Base-by-base conservation (phyloP, 2,797 vertebrate genomes). In the Salarias fasciatus region DNA sequence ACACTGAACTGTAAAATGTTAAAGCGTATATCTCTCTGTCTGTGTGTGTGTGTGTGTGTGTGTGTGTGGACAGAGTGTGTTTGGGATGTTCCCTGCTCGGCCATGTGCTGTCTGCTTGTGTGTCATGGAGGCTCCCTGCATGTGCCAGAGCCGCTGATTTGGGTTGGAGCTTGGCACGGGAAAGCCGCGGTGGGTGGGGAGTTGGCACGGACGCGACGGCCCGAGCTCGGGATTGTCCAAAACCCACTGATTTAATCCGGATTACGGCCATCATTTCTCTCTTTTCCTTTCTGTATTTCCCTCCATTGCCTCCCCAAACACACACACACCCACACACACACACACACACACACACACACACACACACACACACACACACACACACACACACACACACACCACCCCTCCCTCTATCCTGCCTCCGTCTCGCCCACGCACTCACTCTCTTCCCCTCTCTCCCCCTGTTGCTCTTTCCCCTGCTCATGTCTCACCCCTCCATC, bases 191-290 rank as follows among this genome's bases (percentile, higher is more conserved):
- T 72, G 87, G 84, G 81, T 71, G 81, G 78, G 63, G 59, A 64
- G 57, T 56, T 86, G 86, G 82, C 86, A 78, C 11, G 14, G 51
- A 58, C 0, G 36, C 11, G 5, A n/a, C 28, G 0, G 72, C 49
- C 69, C 82, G 77, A 84, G 81, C 80, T 85, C 55, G 52, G 88
- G 86, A 91, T 88, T 86, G 87, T 90, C 86, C 81, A 88, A 89
- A 90, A 88, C 74, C 80, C 76, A 69, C 60, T 47, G 47, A 78
- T 89, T 90, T 90, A 91, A 91, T 91, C 88, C 76, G 81, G 90
- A 92, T 92, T 92, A 91, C 3, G 10, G 53, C 70, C 85, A 82
- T 89, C 75, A 75, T 80, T 81, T 72, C 75, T 71, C 64, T 55
- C 77, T 56, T 35, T 35, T 35, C 14, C 54, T 48, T 63, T 65